These are phyloP conservation scores for Syrrhaptes paradoxus DNA, from an alignment of 2,113 vertebrate species.

Conservation along the genomic window DNA sequence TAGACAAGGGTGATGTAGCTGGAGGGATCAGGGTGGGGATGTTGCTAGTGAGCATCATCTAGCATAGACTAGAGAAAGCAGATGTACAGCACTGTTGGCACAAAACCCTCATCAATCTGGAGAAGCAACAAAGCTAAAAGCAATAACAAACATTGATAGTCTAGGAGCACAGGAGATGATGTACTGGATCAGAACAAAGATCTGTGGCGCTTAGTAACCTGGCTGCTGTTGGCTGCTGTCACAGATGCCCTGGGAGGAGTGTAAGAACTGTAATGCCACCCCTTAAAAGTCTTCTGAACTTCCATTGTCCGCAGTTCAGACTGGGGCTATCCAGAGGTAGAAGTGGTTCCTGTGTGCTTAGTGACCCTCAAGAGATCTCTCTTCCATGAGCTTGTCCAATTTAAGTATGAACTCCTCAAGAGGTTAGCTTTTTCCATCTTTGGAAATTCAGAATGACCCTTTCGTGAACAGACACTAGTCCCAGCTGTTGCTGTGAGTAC, in stretches of 20 bases:
- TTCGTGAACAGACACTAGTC: neutral
- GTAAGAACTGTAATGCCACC: accelerated
- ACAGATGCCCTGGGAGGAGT: neutral
- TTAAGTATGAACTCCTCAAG: neutral
- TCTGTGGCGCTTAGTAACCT: neutral
- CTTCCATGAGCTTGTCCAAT: neutral
- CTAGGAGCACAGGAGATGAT: neutral
- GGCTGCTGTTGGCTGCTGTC: neutral
- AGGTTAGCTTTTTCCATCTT: neutral
- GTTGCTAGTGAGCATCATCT: constrained; percentile 13
- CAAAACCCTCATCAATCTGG: neutral
- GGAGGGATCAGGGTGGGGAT: neutral
- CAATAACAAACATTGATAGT: neutral
- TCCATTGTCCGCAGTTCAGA: neutral
- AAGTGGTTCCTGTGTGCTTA: neutral
- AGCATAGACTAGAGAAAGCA: neutral
- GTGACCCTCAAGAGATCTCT: neutral
- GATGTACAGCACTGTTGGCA: neutral
- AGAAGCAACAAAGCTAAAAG: neutral
- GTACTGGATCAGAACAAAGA: neutral
- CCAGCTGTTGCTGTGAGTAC: neutral
- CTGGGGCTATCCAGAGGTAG: neutral
- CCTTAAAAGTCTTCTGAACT: neutral
- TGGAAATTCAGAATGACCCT: neutral
- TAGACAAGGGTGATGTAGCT: constrained; percentile 4